Percentiles rank a stretch among this genome's conserved stretches.
Conservation (phyloP, 2,797 vertebrate species). For the Ctenopoma multispine region DNA sequence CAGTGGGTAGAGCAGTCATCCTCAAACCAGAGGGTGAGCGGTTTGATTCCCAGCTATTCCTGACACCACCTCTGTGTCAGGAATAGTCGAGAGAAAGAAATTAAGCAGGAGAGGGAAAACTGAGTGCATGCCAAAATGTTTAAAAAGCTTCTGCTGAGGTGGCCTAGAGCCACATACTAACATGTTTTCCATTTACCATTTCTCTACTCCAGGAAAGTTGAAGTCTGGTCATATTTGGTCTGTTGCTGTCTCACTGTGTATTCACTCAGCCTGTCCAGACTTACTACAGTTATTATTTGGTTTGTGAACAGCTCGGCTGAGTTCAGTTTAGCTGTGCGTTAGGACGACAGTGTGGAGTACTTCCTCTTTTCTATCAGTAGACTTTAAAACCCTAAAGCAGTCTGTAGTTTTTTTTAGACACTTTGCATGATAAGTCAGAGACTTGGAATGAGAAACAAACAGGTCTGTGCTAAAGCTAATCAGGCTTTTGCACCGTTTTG, state of each 20-base stretch:
- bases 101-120: not conserved
- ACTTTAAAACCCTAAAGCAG: not conserved
- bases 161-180: conserved; percentile 13
- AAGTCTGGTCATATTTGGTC: conserved; percentile 10
- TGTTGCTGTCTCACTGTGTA: not conserved
- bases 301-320: not conserved
- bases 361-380: conserved; percentile 17
- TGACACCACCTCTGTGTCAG: too few relatives aligned
- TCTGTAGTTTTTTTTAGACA: not conserved
- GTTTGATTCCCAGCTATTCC: too few relatives aligned
- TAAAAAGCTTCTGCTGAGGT: not conserved
- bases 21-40: too few relatives aligned
- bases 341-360: not conserved
- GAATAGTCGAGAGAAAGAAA: not conserved
- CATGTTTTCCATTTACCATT: not conserved
- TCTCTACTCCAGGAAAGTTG: not conserved
- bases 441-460: not conserved
- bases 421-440: not conserved
- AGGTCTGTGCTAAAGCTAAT: not conserved
- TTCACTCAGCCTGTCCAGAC: not conserved
- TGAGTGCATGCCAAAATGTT: not conserved
- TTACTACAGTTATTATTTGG: not conserved
- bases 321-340: not conserved
- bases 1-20: too few relatives aligned
- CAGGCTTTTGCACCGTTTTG: not conserved